phyloP scores from a whole-genome alignment of 2,113 vertebrate species.

The Struthio camelus region DNA sequence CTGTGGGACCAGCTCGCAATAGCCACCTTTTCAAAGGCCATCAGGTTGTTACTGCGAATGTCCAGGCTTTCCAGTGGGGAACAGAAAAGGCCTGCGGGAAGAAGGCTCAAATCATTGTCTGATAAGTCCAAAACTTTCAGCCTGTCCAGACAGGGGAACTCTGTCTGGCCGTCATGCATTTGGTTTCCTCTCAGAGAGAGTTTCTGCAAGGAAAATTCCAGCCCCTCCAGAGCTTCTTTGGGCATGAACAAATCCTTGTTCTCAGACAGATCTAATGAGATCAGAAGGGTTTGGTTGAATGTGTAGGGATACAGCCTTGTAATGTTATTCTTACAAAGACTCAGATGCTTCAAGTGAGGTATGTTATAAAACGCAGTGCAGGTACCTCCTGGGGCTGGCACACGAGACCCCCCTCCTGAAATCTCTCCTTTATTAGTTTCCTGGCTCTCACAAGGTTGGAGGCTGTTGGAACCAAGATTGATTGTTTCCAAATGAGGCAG shows the following conservation, averaged over 20 bases:
- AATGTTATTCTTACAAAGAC: slow-evolving; percentile 74
- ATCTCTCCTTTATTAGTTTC: neutral
- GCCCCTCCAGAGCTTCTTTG: slow-evolving; percentile 43
- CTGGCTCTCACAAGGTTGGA: slow-evolving; percentile 67
- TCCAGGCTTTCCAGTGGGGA: slow-evolving; percentile 71
- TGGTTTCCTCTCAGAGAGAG: slow-evolving; percentile 76
- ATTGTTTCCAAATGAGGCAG: slow-evolving; percentile 75
- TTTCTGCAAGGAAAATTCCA: slow-evolving; percentile 73
- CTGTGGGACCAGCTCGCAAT: slow-evolving; percentile 3
- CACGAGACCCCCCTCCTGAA: neutral
- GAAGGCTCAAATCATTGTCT: slow-evolving; percentile 59
- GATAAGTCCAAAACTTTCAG: slow-evolving; percentile 77
- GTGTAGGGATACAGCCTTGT: slow-evolving; percentile 54
- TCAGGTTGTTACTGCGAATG: slow-evolving; percentile 70
- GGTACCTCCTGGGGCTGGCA: neutral
- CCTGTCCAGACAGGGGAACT: slow-evolving; percentile 68
- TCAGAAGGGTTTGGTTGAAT: slow-evolving; percentile 69
- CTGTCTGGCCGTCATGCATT: slow-evolving; percentile 51
- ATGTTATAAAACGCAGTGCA: slow-evolving; percentile 75
- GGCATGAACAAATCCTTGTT: slow-evolving; percentile 71
- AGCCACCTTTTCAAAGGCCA: slow-evolving; percentile 30
- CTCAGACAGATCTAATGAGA: slow-evolving; percentile 76
- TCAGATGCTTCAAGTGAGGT: slow-evolving; percentile 74
- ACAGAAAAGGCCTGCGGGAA: slow-evolving; percentile 70
- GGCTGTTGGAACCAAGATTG: slow-evolving; percentile 74